Evolutionary conservation across 2,113 vertebrate genomes (phyloP).

Genomic region (Arizona elegans): DNA sequence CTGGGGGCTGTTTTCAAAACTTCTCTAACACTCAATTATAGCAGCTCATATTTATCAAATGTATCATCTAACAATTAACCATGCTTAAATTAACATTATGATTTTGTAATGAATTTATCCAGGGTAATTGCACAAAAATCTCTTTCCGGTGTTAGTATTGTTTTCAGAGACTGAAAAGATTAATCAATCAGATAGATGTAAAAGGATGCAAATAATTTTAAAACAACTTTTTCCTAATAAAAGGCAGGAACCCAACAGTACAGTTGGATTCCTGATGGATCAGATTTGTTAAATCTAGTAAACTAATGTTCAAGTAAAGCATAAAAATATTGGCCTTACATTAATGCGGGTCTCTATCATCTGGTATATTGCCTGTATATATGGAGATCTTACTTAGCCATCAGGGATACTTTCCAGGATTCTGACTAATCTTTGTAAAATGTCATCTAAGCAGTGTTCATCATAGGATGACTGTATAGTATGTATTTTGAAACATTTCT

Average conservation of each 20-base stretch:
- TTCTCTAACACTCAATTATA: conserved; percentile 45
- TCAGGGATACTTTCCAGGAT: neutral
- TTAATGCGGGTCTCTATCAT: neutral
- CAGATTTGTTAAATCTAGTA: neutral
- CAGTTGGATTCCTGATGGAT: neutral
- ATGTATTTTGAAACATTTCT: neutral
- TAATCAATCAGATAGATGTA: conserved; percentile 1
- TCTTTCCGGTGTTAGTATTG: conserved; percentile 43
- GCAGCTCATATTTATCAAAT: conserved; percentile 24
- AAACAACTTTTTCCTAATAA: neutral
- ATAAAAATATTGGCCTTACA: neutral
- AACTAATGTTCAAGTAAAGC: neutral
- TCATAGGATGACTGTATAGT: neutral
- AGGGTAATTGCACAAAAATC: conserved; percentile 47
- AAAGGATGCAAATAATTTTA: neutral
- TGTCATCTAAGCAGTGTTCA: neutral
- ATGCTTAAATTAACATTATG: conserved; percentile 43
- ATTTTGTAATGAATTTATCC: conserved; percentile 53
- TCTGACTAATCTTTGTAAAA: neutral
- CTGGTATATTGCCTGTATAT: neutral
- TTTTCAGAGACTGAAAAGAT: conserved; percentile 26
- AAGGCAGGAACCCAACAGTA: neutral
- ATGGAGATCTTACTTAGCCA: neutral
- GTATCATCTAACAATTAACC: conserved; percentile 49
- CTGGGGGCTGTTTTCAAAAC: conserved; percentile 22